Conservation (phyloP, 2,113 vertebrate species). For the Eublepharis macularius region DNA sequence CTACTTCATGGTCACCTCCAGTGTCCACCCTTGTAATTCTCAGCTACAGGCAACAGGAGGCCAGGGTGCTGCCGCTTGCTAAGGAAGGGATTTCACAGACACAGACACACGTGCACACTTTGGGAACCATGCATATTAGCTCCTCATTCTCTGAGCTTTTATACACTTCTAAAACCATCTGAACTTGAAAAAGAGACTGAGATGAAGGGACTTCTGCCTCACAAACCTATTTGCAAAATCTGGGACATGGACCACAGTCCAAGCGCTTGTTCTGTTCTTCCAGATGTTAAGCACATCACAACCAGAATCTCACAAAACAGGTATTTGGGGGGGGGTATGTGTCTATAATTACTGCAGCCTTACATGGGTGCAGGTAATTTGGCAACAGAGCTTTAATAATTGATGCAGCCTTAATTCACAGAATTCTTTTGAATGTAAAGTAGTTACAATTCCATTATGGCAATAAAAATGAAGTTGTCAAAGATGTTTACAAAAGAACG, state of each 20-base stretch:
- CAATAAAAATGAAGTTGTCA: background rate
- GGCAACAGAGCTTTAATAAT: background rate
- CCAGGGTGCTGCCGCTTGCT: background rate
- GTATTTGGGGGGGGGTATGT: background rate
- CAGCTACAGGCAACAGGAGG: background rate
- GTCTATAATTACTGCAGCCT: background rate
- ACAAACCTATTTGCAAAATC: background rate
- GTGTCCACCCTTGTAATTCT: no score
- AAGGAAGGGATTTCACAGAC: background rate
- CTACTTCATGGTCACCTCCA: background rate
- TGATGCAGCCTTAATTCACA: background rate
- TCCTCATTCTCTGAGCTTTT: background rate
- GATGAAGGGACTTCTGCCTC: background rate
- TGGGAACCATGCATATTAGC: background rate
- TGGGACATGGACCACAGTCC: background rate
- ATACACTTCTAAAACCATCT: background rate
- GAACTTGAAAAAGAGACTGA: background rate
- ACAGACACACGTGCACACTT: background rate
- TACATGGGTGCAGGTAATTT: background rate
- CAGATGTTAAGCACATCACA: background rate
- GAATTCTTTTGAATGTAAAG: background rate
- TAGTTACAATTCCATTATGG: background rate
- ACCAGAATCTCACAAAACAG: background rate
- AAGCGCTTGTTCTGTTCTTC: background rate
- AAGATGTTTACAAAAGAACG: constrained; percentile 8